Conservation (phyloP, 2,797 vertebrate genomes). For the Graptemys geographica region DNA sequence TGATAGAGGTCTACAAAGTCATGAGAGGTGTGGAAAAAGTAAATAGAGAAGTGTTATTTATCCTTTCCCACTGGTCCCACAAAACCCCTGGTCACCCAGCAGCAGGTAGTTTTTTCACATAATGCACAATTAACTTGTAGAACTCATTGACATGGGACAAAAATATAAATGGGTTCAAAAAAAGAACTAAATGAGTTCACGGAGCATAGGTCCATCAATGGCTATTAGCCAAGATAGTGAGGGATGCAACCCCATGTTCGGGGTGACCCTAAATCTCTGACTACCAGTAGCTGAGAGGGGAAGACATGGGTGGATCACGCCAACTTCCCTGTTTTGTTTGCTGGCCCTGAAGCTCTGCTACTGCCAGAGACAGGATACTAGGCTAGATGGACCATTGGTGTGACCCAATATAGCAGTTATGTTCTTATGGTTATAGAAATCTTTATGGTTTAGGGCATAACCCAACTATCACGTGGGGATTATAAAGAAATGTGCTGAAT, state of each 20-base stretch:
- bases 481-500: neutral
- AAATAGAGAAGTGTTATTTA: neutral
- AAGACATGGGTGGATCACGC: neutral
- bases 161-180: neutral
- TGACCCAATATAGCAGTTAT: neutral
- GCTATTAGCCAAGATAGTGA: neutral
- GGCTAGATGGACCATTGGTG: neutral
- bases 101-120: neutral
- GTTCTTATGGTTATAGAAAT: neutral
- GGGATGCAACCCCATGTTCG: neutral
- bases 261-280: neutral
- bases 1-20: neutral
- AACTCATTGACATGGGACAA: neutral
- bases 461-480: neutral
- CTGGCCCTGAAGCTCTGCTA: neutral
- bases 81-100: neutral
- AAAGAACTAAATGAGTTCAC: neutral
- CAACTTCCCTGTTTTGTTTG: neutral
- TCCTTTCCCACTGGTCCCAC: neutral
- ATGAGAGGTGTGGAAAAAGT: neutral
- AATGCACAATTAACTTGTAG: neutral
- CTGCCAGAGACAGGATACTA: neutral
- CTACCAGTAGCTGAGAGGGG: neutral
- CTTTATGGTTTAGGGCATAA: neutral
- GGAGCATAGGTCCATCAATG: neutral